These are phyloP conservation scores for Aratinga solstitialis DNA, from an alignment of 2,797 vertebrate genomes.

Conservation along the genomic window DNA sequence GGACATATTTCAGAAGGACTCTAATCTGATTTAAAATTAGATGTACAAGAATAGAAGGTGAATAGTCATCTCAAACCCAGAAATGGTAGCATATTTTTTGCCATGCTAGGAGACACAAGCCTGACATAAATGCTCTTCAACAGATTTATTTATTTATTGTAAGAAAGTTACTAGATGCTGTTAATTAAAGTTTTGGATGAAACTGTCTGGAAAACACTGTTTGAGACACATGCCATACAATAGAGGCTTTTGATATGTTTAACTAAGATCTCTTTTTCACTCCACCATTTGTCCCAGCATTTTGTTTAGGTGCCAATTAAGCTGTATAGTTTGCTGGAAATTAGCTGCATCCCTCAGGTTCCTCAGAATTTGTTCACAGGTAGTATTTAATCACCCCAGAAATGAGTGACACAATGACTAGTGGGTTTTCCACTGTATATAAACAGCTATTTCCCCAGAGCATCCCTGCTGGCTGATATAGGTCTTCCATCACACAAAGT, in stretches of 20 bases:
- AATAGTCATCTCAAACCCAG: background rate
- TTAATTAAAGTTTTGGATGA: background rate
- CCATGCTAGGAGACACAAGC: background rate
- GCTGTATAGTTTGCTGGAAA: background rate
- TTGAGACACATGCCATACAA: background rate
- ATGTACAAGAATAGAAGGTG: slow-evolving; percentile 6
- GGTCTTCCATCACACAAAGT: background rate
- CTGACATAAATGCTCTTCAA: background rate
- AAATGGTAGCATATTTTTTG: background rate
- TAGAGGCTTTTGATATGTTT: background rate
- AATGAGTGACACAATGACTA: background rate
- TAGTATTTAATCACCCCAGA: background rate
- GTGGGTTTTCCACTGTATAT: background rate
- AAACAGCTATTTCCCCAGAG: background rate
- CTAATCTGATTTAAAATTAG: slow-evolving; percentile 16
- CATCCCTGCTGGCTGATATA: background rate
- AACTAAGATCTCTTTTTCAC: background rate
- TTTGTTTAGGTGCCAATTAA: background rate
- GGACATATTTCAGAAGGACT: slow-evolving; percentile 24
- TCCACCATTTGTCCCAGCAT: background rate
- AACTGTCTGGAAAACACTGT: background rate
- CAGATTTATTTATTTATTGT: background rate
- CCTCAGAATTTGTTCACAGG: background rate
- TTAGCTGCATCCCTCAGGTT: background rate
- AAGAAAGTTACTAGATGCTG: background rate